phyloP scores from a whole-genome alignment of 2,113 vertebrate species.

The Aegypius monachus region DNA sequence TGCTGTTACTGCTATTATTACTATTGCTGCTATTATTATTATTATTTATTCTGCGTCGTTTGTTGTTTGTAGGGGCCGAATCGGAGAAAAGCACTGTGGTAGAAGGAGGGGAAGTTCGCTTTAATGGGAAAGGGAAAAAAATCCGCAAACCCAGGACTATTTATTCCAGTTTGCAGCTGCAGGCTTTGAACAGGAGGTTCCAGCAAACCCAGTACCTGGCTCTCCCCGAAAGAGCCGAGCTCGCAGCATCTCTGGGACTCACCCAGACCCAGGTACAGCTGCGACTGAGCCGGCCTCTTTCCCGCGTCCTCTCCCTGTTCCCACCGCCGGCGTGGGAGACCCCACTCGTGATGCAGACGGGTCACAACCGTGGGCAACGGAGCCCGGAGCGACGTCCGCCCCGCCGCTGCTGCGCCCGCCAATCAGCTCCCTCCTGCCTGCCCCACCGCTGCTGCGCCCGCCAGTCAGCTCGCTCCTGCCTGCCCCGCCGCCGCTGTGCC shows the following conservation, averaged over 20 bases:
- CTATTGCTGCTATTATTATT: conserved; percentile 14
- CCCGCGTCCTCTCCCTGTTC: not conserved
- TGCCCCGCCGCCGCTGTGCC: too few relatives aligned
- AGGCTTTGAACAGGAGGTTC: conserved; percentile 96
- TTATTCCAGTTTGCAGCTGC: conserved; percentile 98
- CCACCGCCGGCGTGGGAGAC: not conserved
- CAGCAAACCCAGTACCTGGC: conserved; percentile 99
- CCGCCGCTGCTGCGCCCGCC: too few relatives aligned
- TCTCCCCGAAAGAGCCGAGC: conserved; percentile 95
- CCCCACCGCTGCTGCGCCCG: too few relatives aligned
- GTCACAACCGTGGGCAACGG: not conserved
- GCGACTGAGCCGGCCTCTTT: not conserved
- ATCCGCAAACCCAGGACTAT: conserved; percentile 99
- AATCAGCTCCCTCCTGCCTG: too few relatives aligned
- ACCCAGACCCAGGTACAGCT: conserved; percentile 94
- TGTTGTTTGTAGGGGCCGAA: conserved; percentile 78
- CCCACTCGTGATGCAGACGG: not conserved
- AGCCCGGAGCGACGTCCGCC: not conserved
- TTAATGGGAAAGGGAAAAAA: conserved; percentile 98
- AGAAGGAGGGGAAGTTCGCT: conserved; percentile 97
- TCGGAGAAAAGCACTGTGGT: conserved; percentile 97
- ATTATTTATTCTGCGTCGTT: conserved; percentile 27
- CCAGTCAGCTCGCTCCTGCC: too few relatives aligned
- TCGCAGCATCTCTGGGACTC: conserved; percentile 95
- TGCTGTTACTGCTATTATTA: conserved; percentile 7